These are phyloP conservation scores for Meloidogyne chitwoodi DNA, from an alignment of 1,140 invertebrate genomes.

Conservation along the genomic window DNA sequence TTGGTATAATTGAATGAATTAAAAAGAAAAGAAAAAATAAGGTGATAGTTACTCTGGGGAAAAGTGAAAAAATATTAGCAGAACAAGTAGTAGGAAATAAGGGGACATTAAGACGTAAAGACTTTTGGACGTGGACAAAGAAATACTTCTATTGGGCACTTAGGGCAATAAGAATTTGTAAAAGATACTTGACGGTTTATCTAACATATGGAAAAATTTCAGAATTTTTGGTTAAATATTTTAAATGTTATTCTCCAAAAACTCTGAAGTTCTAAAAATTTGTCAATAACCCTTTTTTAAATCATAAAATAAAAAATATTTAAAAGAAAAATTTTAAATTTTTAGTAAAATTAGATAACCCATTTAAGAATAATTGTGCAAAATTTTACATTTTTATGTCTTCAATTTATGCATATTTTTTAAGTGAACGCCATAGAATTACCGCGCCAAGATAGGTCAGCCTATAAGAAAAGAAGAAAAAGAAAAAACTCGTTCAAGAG, in stretches of 20 bases:
- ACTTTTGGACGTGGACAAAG: background rate
- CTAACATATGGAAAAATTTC: background rate
- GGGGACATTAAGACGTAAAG: background rate
- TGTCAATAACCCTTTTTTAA: background rate
- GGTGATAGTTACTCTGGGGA: background rate
- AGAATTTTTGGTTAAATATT: background rate
- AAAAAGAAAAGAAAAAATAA: background rate
- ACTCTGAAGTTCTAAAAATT: no score
- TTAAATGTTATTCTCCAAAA: background rate
- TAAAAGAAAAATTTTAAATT: background rate
- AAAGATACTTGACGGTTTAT: background rate
- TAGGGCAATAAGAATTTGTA: background rate
- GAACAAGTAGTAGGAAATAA: background rate
- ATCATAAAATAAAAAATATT: background rate
- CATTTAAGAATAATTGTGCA: background rate
- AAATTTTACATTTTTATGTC: background rate
- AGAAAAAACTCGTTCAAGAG: background rate
- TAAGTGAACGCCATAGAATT: background rate
- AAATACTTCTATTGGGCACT: background rate
- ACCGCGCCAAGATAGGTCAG: background rate
- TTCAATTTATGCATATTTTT: background rate
- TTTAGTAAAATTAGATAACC: background rate
- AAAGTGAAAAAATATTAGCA: background rate
- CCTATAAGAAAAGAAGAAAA: background rate
- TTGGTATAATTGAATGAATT: background rate